Base-by-base conservation (phyloP, 2,888 invertebrate species). In the Hyalella azteca region DNA sequence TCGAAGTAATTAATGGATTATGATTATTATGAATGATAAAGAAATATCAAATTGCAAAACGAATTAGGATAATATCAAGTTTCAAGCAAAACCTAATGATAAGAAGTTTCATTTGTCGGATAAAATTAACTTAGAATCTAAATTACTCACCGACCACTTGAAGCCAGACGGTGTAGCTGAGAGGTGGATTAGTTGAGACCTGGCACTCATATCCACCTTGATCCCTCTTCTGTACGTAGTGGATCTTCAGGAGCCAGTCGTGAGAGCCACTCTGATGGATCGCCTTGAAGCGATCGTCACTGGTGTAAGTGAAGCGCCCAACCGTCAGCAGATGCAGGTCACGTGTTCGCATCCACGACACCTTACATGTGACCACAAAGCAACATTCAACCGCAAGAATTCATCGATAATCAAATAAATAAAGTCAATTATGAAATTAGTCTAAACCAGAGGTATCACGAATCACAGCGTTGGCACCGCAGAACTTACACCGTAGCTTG, bases 241-340 rank as follows among this genome's bases (percentile, higher is more conserved):
- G 79, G 49, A 79, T 79, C 26, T 79, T 79, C 48, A 79, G 79
- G 32, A 79, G 32, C 79, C 79, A 79, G 59, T 79, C 79, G 29
- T 79, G 45, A 0, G 79, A 79, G 49, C 79, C 79, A 48, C 73
- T 73, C 75, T 73, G 73, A 39, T 79, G 79, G 1, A 79, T n/a
- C 7, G 79, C 79, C 40, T 79, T 79, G 79, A 79, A 79, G 19
- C 79, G 45, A n/a, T 79, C 79, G 73, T 79, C 79, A 32, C 73
- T 73, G 26, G 79, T 79, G 79, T 79, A 79, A 2, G 79, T 79
- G 73, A 79, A 79, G 26, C 79, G 73, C 5, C 79, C 79, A 3
- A 79, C 79, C 32, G 79, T 79, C 75, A 79, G 75, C 22, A 79
- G 73, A 39, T 79, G 79, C 29, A 79, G 79, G 73, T 79, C 79